Conservation (phyloP, 2,113 vertebrate genomes). For the Tragelaphus imberbis region DNA sequence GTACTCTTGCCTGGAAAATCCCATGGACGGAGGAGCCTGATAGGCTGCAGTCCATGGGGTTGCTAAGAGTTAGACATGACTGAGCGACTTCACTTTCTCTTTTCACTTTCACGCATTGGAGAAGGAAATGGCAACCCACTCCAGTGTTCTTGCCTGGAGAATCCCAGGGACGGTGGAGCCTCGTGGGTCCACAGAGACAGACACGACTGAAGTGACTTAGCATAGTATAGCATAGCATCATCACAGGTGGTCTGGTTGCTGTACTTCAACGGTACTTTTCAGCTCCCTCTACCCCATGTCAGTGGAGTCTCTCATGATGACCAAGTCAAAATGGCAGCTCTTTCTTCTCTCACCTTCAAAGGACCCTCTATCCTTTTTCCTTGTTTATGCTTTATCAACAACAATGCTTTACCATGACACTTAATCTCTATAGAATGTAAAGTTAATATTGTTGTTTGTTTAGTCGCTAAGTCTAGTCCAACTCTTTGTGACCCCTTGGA, state of each 20-base stretch:
- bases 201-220: too few relatives aligned
- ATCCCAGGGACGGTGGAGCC: too few relatives aligned
- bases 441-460: not conserved
- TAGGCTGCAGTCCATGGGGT: too few relatives aligned
- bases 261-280: not conserved
- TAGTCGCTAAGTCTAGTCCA: accelerated
- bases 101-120: too few relatives aligned
- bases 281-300: accelerated
- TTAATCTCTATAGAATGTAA: not conserved
- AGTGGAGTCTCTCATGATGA: not conserved
- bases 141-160: too few relatives aligned
- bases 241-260: not conserved
- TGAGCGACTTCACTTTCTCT: too few relatives aligned
- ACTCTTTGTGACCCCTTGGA: not conserved
- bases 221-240: too few relatives aligned
- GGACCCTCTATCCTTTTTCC: not conserved
- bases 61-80: too few relatives aligned
- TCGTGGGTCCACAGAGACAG: too few relatives aligned
- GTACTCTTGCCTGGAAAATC: too few relatives aligned
- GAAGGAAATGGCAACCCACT: too few relatives aligned
- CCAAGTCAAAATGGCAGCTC: not conserved
- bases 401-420: not conserved
- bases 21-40: too few relatives aligned
- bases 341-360: accelerated
- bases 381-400: not conserved